Evolutionary conservation across 2,113 vertebrate genomes (phyloP), one percentile per base, ranked within the genome.

Genomic region (Planiliza haematocheilus): DNA sequence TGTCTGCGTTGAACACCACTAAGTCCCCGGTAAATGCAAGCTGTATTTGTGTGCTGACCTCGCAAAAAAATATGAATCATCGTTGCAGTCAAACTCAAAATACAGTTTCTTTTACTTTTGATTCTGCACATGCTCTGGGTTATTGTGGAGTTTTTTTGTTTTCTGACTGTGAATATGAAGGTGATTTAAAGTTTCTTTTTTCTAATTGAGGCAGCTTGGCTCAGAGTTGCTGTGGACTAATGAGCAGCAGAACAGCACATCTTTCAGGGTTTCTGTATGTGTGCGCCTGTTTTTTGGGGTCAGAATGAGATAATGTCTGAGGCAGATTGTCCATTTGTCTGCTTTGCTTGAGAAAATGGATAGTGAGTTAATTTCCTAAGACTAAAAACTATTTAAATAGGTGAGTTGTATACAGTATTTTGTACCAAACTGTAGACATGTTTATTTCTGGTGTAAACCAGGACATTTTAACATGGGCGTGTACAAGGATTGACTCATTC

Each of bases 1-100:
- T 41, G 82, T 88, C 84, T 85, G 53, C 24, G 67, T 50, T 69
- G 58, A 72, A 82, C 34, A 75, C 85, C 84, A 56, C 77, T 76
- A 84, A 86, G 61, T 72, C 75, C 34, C 63, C 52, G 55, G 21
- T 72, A 83, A 76, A 81, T 60, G 38, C 58, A 37, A 1, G 13
- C 24, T 48, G 42, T 18, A 13, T 72, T 64, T 64, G 16, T 71
- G n/a, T 88, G 90, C 85, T 87, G 83, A 83, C 48, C 17, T 3
- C 17, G 77, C 77, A 75, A 48, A 30, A 76, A 63, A 46, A 30
- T 30, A 30, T n/a, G 10, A 21, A n/a, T 55, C 53, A 61, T 61
- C 18, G 2, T 50, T 45, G 46, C 59, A 49, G 51, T 57, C 70
- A 36, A 1, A 49, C 16, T 16, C 8, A 17, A 37, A 39, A 56